Percentiles rank a stretch among this genome's conserved stretches.
Conservation (phyloP, 2,888 invertebrate genomes). For the Timandra comae region DNA sequence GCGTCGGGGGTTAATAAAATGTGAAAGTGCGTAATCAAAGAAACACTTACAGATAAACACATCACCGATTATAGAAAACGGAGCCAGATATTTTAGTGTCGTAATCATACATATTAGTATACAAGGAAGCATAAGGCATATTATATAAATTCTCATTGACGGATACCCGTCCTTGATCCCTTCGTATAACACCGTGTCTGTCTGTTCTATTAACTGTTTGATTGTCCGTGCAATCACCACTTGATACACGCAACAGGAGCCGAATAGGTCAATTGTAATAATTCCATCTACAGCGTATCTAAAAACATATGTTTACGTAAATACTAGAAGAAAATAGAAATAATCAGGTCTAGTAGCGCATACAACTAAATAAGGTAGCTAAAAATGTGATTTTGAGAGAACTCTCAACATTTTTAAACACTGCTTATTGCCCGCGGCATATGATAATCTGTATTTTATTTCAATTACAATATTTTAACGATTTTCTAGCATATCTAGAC, state of each 20-base stretch:
- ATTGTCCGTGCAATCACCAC: constrained; percentile 65
- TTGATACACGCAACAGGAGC: constrained; percentile 64
- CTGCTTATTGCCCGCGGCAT: no score
- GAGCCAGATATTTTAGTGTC: constrained; percentile 40
- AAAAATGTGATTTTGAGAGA: no score
- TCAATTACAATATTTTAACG: no score
- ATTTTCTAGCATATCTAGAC: no score
- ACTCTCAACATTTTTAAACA: no score
- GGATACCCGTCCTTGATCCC: constrained; percentile 17
- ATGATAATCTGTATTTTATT: no score
- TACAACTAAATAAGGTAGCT: no score
- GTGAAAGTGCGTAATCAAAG: no score
- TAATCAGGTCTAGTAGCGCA: no score
- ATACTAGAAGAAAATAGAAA: no score
- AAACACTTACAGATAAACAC: constrained; percentile 37
- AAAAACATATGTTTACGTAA: no score
- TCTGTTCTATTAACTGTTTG: constrained; percentile 35
- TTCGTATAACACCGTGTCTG: constrained; percentile 10
- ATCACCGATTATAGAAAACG: constrained; percentile 43
- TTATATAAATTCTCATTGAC: constrained; percentile 25
- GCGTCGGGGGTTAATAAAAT: no score
- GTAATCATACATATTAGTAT: constrained; percentile 41
- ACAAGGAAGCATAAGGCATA: constrained; percentile 33
- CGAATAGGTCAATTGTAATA: constrained; percentile 62
- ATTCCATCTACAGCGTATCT: constrained; percentile 48